These are phyloP conservation scores for Agonopterix subpropinquella DNA, from an alignment of 2,888 invertebrate genomes.

Conservation along the genomic window DNA sequence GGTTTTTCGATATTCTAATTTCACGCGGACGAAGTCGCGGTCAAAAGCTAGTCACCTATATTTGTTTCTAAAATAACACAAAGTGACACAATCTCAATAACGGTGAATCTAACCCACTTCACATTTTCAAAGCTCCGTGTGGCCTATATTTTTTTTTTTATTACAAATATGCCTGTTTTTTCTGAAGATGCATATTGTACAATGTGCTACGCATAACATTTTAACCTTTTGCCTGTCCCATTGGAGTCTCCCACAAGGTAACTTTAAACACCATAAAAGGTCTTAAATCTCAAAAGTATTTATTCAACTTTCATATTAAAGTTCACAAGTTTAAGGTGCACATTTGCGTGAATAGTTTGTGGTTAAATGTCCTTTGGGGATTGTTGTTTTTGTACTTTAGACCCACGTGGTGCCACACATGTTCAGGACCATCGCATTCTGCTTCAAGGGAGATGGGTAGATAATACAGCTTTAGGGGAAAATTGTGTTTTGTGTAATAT, in stretches of 20 bases:
- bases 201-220: slow-evolving; percentile 62
- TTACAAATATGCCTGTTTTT: slow-evolving; percentile 19
- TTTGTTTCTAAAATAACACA: no score
- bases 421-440: slow-evolving; percentile 55
- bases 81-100: no score
- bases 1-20: no score
- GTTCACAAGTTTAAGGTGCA: neutral
- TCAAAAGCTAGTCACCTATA: no score
- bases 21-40: no score
- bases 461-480: slow-evolving; percentile 41
- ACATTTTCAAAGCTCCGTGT: slow-evolving; percentile 2
- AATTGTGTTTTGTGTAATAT: slow-evolving; percentile 1
- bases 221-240: slow-evolving; percentile 62
- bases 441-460: slow-evolving; percentile 56
- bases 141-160: slow-evolving; percentile 25
- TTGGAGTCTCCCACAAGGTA: slow-evolving; percentile 70
- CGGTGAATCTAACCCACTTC: no score
- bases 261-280: slow-evolving; percentile 13
- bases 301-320: no score
- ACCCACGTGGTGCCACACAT: slow-evolving; percentile 71
- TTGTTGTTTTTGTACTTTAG: slow-evolving; percentile 27
- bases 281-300: slow-evolving; percentile 1
- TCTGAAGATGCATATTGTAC: slow-evolving; percentile 36
- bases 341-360: neutral
- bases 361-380: neutral